Evolutionary conservation across 2,888 invertebrate genomes (phyloP).

Genomic region (Tyria jacobaeae): DNA sequence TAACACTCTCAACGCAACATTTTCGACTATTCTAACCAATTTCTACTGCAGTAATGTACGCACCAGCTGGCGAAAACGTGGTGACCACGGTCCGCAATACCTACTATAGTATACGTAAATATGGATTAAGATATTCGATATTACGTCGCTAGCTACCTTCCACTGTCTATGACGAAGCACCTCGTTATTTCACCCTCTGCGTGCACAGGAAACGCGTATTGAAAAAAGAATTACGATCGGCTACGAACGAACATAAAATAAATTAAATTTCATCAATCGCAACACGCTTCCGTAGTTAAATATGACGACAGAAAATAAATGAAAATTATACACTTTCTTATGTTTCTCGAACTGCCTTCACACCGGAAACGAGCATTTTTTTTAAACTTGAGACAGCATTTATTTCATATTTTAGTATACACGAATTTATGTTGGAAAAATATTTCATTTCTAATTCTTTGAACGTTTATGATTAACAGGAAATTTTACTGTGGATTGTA

Average conservation of each 20-base stretch:
- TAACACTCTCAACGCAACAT: conserved; percentile 50
- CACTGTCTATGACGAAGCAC: conserved; percentile 79
- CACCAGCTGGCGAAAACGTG: conserved; percentile 86
- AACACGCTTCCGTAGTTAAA: conserved; percentile 75
- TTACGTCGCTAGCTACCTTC: conserved; percentile 78
- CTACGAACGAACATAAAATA: conserved; percentile 74
- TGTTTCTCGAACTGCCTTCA: conserved; percentile 83
- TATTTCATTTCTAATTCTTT: conserved; percentile 74
- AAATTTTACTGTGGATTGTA: conserved; percentile 55
- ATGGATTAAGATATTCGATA: conserved; percentile 80
- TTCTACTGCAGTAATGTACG: conserved; percentile 73
- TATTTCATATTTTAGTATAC: conserved; percentile 62
- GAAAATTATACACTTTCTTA: conserved; percentile 83
- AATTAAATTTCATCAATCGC: conserved; percentile 73
- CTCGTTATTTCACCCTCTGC: conserved; percentile 65
- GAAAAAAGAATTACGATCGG: conserved; percentile 62
- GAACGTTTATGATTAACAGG: conserved; percentile 49
- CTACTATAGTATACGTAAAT: conserved; percentile 73
- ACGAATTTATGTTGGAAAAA: conserved; percentile 60
- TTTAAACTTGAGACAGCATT: conserved; percentile 67
- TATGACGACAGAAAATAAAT: conserved; percentile 85
- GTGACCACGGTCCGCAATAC: conserved; percentile 70
- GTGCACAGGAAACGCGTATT: conserved; percentile 61
- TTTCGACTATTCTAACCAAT: conserved; percentile 68
- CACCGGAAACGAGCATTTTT: conserved; percentile 81